A percentile compares a stretch with the other conserved stretches of the same genome.
phyloP scores from a whole-genome alignment of 2,797 vertebrate genomes.

The Petrocephalus schoutedeni region DNA sequence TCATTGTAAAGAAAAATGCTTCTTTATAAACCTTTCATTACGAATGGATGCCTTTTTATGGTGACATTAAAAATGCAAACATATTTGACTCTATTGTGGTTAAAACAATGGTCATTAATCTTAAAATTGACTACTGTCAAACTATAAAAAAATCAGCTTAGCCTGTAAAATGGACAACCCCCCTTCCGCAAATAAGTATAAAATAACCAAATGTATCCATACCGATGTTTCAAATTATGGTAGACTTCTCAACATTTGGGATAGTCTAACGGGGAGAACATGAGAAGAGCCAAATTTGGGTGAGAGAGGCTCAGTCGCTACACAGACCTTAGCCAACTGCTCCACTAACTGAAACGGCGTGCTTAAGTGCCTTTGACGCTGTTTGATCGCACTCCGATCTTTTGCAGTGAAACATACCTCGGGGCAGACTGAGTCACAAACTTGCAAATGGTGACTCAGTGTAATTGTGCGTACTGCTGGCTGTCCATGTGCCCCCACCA shows the following conservation, averaged over 20 bases:
- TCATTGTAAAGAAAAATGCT: not conserved
- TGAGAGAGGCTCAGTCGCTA: not conserved
- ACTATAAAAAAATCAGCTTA: conserved; percentile 51
- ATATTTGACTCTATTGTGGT: conserved; percentile 53
- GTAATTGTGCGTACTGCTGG: not conserved
- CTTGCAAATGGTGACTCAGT: not conserved
- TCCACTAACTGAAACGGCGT: not conserved
- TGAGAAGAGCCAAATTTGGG: not conserved
- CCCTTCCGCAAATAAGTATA: not conserved
- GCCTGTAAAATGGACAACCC: conserved; percentile 38
- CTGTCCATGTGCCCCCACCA: not conserved
- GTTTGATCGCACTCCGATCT: not conserved
- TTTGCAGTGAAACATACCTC: not conserved
- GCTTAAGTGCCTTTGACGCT: not conserved
- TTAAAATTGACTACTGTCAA: conserved; percentile 55
- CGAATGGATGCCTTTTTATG: not conserved
- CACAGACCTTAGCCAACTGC: not conserved
- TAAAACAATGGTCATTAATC: conserved; percentile 59
- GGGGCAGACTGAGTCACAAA: not conserved
- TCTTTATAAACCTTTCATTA: not conserved
- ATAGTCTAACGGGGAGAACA: not conserved
- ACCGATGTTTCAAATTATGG: not conserved
- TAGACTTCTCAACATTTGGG: not conserved
- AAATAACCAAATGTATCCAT: not conserved
- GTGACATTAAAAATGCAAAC: conserved; percentile 38